Conservation (phyloP, 1,140 invertebrate genomes). For the Trypoxylus dichotomus region DNA sequence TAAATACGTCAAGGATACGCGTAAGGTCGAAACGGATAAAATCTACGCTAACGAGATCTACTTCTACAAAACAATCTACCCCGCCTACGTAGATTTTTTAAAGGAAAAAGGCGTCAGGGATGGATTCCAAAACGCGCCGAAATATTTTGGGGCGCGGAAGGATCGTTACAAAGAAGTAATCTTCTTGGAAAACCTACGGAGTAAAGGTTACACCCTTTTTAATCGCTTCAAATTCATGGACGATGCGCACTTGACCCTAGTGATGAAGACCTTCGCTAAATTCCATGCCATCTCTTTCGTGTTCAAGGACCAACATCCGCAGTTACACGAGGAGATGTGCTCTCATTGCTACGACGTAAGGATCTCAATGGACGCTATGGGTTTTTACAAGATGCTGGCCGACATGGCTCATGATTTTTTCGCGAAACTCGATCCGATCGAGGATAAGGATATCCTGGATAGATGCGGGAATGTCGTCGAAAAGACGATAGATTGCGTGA, state of each 20-base stretch:
- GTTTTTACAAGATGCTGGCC: constrained; percentile 40
- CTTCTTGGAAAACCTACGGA: constrained; percentile 59
- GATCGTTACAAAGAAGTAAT: constrained; percentile 55
- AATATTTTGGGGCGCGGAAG: constrained; percentile 49
- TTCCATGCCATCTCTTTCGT: constrained; percentile 59
- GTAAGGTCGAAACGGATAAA: not conserved
- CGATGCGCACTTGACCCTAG: constrained; percentile 52
- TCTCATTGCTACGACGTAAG: constrained; percentile 20
- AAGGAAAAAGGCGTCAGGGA: not conserved
- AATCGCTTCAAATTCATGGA: constrained; percentile 54
- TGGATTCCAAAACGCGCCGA: constrained; percentile 38
- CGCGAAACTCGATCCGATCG: not conserved
- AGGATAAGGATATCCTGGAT: constrained; percentile 2
- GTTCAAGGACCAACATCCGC: constrained; percentile 52
- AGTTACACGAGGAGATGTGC: constrained; percentile 36
- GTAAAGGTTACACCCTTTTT: constrained; percentile 53
- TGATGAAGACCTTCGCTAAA: constrained; percentile 57
- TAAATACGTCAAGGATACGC: not conserved
- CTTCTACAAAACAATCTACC: not conserved
- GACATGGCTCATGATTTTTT: not conserved
- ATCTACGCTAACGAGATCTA: constrained; percentile 13
- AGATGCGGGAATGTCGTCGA: not conserved
- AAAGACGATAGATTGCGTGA: not conserved
- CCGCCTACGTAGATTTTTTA: not conserved
- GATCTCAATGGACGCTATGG: constrained; percentile 33